Evolutionary conservation across 1,140 invertebrate species (phyloP), one percentile per base, ranked within the genome.

Genomic region (Proales similis): DNA sequence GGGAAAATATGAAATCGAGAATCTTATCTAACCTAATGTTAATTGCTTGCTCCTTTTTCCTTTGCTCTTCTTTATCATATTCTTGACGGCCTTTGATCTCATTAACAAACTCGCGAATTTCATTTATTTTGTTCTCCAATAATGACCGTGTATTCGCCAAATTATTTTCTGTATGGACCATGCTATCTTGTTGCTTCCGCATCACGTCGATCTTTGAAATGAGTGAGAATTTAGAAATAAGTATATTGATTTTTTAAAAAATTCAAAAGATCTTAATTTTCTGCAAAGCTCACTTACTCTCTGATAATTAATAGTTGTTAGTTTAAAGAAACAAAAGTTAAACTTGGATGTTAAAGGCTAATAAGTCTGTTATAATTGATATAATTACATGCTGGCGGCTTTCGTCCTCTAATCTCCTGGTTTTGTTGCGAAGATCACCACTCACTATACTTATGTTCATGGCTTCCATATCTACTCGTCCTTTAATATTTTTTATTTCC

Each of bases 111-210:
- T 57, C 22, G 42, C 36, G 26, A 4, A 57, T 11, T 42, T 57
- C 51, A 22, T 42, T 24, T 39, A 57, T 27, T 42, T 27, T 57
- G 36, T 57, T 39, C 30, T 39, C 51, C 22, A 42, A 24, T n/a
- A 19, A 12, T 12, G 36, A 7, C 45, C 20, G 26, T n/a, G 45
- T 19, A 9, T 14, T 1, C 5, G 36, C 17, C 12, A 57, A 2
- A 24, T 57, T 20, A 26, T 57, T 57, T 27, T 57, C 51, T 26
- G 51, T 57, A 24, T 29, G 9, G 17, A 27, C 17, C 14, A 57
- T 9, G 3, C 36, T 22, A 4, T 57, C 36, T 0, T 57, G 22
- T 7, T 57, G 51, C 9, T 42, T 57, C 17, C 24, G 27, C 22
- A 57, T 42, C 9, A 57, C 20, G 30, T 57, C 51, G 14, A 57